phyloP scores from a whole-genome alignment of 2,888 invertebrate species.

The Gortyna flavago region DNA sequence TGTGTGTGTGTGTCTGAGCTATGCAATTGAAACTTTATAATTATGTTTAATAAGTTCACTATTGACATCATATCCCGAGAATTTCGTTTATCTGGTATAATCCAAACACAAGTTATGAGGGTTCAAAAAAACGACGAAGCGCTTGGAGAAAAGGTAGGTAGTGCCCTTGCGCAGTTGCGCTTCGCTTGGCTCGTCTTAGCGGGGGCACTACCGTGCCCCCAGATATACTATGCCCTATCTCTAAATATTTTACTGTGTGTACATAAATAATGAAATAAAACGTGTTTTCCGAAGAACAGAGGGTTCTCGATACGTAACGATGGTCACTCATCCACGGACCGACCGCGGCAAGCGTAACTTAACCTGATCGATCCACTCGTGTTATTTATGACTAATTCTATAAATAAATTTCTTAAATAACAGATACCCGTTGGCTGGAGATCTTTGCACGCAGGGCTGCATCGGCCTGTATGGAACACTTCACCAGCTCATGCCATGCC shows the following conservation, averaged over 20 bases:
- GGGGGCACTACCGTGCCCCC: too few species aligned
- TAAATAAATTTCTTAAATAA: background rate
- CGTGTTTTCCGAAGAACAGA: background rate
- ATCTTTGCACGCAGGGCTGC: conserved; percentile 72
- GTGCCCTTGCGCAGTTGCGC: too few species aligned
- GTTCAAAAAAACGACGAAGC: too few species aligned
- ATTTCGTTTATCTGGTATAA: too few species aligned
- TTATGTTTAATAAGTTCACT: too few species aligned
- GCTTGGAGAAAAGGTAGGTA: too few species aligned
- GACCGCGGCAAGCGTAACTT: background rate
- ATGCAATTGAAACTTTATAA: too few species aligned
- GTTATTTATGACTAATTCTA: background rate
- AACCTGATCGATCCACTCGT: background rate
- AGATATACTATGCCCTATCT: background rate
- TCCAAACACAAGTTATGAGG: too few species aligned
- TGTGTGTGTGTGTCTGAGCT: too few species aligned
- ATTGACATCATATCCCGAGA: too few species aligned
- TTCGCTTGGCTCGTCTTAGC: too few species aligned
- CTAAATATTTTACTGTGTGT: background rate
- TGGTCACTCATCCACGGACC: background rate
- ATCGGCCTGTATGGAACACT: conserved; percentile 90
- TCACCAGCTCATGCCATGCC: conserved; percentile 91
- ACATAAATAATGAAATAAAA: background rate
- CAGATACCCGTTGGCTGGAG: conserved; percentile 36
- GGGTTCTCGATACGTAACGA: background rate